Base-by-base conservation (phyloP, 2,888 invertebrate genomes). In the Noctua pronuba region DNA sequence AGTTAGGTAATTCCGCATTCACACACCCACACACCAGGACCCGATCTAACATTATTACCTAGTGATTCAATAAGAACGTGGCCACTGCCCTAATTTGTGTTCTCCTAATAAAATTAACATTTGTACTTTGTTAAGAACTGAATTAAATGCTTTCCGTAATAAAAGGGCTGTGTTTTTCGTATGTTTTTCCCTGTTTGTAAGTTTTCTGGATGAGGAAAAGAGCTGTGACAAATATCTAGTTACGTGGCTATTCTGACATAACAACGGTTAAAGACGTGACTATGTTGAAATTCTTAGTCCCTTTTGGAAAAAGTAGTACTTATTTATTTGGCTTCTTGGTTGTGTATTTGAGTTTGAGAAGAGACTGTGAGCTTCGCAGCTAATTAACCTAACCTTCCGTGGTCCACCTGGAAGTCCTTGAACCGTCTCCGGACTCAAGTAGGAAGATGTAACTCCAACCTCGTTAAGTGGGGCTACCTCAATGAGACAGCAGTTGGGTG, bases 141-240 rank as follows among this genome's bases (percentile, higher is more conserved):
- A 73, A 82, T 86, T 84, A 86, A 77, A 80, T 58, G 52, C 28
- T 86, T 86, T 88, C 86, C 84, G 68, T 71, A 81, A 72, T 80
- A 77, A 70, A 75, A 52, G 46, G 58, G 24, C 8, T 44, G 38
- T 74, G 68, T 60, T 74, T 55, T 74, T 75, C 35, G 58, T 18
- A 28, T 8, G 10, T 46, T 83, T 82, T 82, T 85, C 77, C 71
- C 18, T 67, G 13, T 69, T 35, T 7, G 18, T 65, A 60, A 35
- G 64, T 74, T 67, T 77, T 67, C 21, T 28, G 38, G 13, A 24
- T 21, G 21, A 72, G 68, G 65, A 49, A 62, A 73, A 38, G 24
- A 16, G 58, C 28, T 79, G 41, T 72, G 55, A 68, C 77, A 38
- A 31, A 16, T 65, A n/a, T 10, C 0, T 41, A n/a, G 65, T n/a